These are phyloP conservation scores for Aphis craccivora DNA, from an alignment of 1,140 invertebrate species.

Conservation along the genomic window DNA sequence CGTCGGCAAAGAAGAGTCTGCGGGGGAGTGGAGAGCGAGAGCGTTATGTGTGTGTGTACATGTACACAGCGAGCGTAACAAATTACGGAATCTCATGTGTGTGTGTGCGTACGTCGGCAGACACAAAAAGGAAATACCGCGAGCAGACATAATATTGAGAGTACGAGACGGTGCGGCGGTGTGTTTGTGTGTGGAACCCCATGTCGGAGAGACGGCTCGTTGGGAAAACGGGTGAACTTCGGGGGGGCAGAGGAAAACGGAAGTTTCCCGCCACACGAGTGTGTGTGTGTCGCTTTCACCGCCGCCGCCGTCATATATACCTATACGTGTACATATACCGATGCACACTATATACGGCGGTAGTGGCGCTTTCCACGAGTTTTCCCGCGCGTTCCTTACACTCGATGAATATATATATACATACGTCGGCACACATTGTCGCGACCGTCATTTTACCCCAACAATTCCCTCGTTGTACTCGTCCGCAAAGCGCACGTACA, in stretches of 20 bases:
- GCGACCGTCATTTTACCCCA: constrained; percentile 42
- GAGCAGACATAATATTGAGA: not conserved
- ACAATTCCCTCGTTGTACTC: constrained; percentile 52
- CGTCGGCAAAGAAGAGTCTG: not conserved
- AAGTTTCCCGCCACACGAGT: constrained; percentile 21
- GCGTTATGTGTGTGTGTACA: not conserved
- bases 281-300: not conserved
- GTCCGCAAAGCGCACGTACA: not conserved
- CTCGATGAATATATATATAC: not conserved
- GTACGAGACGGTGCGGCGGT: not conserved
- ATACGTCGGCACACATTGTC: not conserved
- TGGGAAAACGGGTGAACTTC: not conserved
- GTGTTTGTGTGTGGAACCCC: not conserved
- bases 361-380: not conserved
- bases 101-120: not conserved
- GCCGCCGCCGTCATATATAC: not conserved
- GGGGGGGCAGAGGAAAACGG: not conserved
- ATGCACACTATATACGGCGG: not conserved
- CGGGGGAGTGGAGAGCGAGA: not conserved
- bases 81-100: constrained; percentile 28
- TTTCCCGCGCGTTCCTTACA: constrained; percentile 37
- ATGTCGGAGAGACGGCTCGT: not conserved
- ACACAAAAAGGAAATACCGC: not conserved
- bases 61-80: not conserved
- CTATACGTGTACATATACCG: too few species aligned